Percentiles rank a stretch among this genome's conserved stretches.
phyloP scores from a whole-genome alignment of 2,888 invertebrate species.

The Ypsolopha sequella region DNA sequence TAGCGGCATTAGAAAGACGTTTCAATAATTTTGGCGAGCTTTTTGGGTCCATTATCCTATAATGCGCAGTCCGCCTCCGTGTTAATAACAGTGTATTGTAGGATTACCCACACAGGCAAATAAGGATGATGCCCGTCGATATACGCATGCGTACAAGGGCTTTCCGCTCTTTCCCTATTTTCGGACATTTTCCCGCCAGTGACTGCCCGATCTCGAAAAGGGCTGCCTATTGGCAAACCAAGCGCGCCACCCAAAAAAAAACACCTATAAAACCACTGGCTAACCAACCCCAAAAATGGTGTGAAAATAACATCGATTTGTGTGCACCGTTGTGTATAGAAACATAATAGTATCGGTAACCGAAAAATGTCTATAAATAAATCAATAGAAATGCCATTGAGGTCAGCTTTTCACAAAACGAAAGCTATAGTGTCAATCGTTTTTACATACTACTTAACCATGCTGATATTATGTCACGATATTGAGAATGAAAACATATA shows the following conservation, averaged over 20 bases:
- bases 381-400: conserved; percentile 24
- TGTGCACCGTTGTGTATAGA: too few species aligned
- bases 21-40: background rate
- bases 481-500: conserved; percentile 38
- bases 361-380: conserved; percentile 28
- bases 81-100: background rate
- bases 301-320: too few species aligned
- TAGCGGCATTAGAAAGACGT: background rate
- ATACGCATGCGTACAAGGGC: background rate
- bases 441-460: conserved; percentile 33
- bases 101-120: too few species aligned
- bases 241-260: background rate
- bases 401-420: conserved; percentile 16
- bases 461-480: conserved; percentile 52
- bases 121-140: too few species aligned
- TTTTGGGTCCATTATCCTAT: background rate
- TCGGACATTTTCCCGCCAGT: conserved; percentile 37
- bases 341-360: background rate
- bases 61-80: background rate
- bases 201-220: conserved; percentile 23
- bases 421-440: conserved; percentile 22
- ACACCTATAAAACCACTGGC: background rate
- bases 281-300: too few species aligned
- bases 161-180: background rate
- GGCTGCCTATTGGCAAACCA: conserved; percentile 16